Evolutionary conservation across 2,797 vertebrate species (phyloP).

Genomic region (Myripristis jacobus): DNA sequence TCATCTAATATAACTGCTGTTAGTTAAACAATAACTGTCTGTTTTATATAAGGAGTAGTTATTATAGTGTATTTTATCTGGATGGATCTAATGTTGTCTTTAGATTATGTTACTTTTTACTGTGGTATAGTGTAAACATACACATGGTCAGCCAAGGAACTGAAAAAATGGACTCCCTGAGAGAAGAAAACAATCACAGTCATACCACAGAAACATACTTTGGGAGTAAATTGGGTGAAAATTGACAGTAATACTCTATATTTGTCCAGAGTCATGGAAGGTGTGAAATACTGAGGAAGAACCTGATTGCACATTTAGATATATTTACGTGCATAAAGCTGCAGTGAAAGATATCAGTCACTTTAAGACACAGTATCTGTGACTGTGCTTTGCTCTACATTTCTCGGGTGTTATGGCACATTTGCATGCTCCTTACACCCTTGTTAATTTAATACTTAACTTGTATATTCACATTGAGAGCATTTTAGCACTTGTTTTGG

Average conservation of each 20-base stretch:
- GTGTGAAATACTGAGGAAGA: too few relatives aligned
- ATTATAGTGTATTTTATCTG: neutral
- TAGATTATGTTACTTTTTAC: conserved; percentile 27
- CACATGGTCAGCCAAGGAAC: neutral
- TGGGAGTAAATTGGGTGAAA: neutral
- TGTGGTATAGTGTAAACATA: conserved; percentile 4
- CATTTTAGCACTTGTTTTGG: neutral
- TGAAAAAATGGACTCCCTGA: neutral
- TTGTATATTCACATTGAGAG: neutral
- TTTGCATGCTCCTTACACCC: neutral
- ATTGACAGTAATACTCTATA: neutral
- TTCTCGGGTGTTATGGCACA: neutral
- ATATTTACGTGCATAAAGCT: neutral
- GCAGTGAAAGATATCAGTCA: neutral
- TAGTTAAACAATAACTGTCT: conserved; percentile 19
- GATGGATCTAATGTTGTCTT: neutral
- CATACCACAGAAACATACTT: too few relatives aligned
- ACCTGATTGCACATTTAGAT: too few relatives aligned
- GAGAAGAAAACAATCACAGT: too few relatives aligned
- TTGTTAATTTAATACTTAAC: neutral
- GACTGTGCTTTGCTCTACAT: too few relatives aligned
- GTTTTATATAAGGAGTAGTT: neutral
- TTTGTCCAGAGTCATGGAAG: too few relatives aligned
- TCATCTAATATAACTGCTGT: conserved; percentile 19
- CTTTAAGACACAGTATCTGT: neutral